Base-by-base conservation (phyloP, 2,113 vertebrate genomes). In the Bostrychus sinensis region DNA sequence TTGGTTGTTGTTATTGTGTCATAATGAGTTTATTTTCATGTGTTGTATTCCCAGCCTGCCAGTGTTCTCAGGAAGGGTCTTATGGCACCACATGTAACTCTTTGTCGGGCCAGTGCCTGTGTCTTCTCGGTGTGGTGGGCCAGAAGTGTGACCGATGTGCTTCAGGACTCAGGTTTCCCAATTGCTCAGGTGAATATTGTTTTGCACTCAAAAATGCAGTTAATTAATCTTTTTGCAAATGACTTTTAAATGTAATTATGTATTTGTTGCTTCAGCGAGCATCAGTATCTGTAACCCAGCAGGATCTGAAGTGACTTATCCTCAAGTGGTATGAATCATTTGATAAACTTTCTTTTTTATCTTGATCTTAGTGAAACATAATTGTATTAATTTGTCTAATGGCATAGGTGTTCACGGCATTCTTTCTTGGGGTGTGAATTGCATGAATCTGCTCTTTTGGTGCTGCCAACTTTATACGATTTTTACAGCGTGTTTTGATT, bases 141-240 rank as follows among this genome's bases (percentile, higher is more conserved):
- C 90, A 37, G 56, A 64, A 2, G 26, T 98, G 96, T 45, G 92
- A 96, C 89, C 89, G 81, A 16, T 97, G 94, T 63, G 76, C 89
- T 20, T 89, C 88, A 45, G 81, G 78, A 5, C 38, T 77, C 26
- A 81, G 66, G n/a, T 96, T 95, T 72, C 95, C 95, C 19, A 32
- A 83, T 14, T 97, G 95, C 32, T 70, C 89, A 88, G 94, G 95
- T 96, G 4, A 34, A 8, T n/a, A 9, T 28, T 19, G 1, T 32
- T n/a, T 26, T 2, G n/a, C 30, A 19, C 3, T 32, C 42, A 61
- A 13, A 28, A 19, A 45, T 46, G 0, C 66, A 20, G 5, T 43
- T 10, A 39, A 16, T 14, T 39, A 4, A 12, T 39, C 37, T 14
- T 39, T 12, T 39, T 39, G 14, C 1, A 39, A 39, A 14, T 38